phyloP scores from a whole-genome alignment of 1,140 invertebrate species.

The Diabrotica virgifera region DNA sequence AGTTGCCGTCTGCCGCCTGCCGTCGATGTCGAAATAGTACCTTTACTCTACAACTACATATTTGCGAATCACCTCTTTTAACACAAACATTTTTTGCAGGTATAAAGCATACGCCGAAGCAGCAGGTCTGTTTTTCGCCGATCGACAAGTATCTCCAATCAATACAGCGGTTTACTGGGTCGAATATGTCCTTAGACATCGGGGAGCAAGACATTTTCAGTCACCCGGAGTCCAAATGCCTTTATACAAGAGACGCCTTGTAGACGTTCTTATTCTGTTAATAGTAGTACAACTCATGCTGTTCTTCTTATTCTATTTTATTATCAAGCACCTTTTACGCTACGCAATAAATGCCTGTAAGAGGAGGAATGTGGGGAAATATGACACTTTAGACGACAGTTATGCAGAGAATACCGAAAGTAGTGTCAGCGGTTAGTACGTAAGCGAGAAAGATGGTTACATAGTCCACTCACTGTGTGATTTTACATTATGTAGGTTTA shows the following conservation, averaged over 20 bases:
- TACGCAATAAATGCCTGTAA: too few species aligned
- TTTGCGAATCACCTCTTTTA: too few species aligned
- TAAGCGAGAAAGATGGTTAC: too few species aligned
- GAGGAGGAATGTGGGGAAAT: too few species aligned
- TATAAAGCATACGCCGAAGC: constrained; percentile 46
- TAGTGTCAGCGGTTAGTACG: too few species aligned
- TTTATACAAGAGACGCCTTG: constrained; percentile 32
- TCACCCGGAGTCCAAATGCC: constrained; percentile 46
- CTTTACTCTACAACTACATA: too few species aligned
- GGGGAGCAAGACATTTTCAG: constrained; percentile 49
- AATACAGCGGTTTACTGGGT: constrained; percentile 54
- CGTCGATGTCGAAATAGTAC: too few species aligned
- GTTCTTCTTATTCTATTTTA: constrained; percentile 1
- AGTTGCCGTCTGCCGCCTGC: too few species aligned
- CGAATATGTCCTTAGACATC: constrained; percentile 49
- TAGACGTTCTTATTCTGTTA: constrained; percentile 27
- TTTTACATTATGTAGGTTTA: too few species aligned
- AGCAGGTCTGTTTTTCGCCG: constrained; percentile 42
- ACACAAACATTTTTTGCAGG: constrained; percentile 21
- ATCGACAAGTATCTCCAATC: constrained; percentile 59
- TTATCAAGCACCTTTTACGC: constrained; percentile 6
- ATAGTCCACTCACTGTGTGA: too few species aligned
- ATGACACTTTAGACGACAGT: too few species aligned
- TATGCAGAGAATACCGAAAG: too few species aligned
- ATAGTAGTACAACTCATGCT: not conserved